phyloP scores from a whole-genome alignment of 2,797 vertebrate species.

The Botia kubotai region DNA sequence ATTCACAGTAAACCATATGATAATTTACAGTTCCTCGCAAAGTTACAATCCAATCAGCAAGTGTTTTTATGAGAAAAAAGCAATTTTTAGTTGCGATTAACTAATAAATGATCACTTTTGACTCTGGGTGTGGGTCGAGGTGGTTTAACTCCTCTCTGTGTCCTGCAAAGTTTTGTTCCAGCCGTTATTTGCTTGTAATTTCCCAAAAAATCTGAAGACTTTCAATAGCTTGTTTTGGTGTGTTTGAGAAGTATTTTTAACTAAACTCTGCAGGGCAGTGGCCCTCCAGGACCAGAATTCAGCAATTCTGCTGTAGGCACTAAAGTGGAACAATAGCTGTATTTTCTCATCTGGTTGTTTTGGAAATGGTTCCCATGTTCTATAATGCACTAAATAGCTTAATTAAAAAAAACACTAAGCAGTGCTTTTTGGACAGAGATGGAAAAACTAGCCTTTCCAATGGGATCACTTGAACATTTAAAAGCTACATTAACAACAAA shows the following conservation, averaged over 20 bases:
- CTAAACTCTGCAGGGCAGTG: neutral
- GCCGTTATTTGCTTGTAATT: too few species aligned
- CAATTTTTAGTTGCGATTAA: too few species aligned
- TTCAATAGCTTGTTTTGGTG: neutral
- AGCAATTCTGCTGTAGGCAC: neutral
- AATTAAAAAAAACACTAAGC: neutral
- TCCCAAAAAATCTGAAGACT: neutral
- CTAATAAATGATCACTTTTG: too few species aligned
- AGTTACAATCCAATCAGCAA: too few species aligned
- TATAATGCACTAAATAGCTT: neutral
- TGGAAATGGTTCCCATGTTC: neutral
- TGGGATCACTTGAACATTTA: neutral
- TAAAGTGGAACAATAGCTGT: neutral
- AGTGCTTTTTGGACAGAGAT: neutral
- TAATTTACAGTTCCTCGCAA: neutral
- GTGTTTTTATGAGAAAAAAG: too few species aligned
- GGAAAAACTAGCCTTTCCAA: neutral
- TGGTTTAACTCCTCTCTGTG: neutral
- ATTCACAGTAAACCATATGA: neutral
- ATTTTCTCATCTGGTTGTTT: neutral
- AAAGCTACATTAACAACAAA: neutral
- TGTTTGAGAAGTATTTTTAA: neutral
- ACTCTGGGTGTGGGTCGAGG: neutral
- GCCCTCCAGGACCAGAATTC: neutral
- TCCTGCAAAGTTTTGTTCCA: too few species aligned